These are phyloP conservation scores for Apeltes quadracus DNA, from an alignment of 2,113 vertebrate genomes.

Conservation along the genomic window DNA sequence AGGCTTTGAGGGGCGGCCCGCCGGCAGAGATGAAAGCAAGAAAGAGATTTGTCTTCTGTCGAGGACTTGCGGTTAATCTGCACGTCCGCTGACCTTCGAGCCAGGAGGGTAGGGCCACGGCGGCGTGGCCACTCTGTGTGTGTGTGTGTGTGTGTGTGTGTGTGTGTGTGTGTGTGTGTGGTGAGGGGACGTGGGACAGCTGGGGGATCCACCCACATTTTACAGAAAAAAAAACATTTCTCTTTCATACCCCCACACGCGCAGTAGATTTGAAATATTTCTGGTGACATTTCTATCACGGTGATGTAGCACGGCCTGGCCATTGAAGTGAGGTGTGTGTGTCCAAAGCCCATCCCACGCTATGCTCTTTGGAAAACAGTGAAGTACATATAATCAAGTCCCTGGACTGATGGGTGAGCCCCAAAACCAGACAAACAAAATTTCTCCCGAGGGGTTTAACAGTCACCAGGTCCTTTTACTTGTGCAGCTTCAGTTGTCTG, in stretches of 20 bases:
- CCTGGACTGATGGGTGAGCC: slow-evolving; percentile 60
- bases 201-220: slow-evolving; percentile 9
- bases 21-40: slow-evolving; percentile 86
- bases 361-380: slow-evolving; percentile 15
- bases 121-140: slow-evolving; percentile 42
- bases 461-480: slow-evolving; percentile 69
- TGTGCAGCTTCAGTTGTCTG: slow-evolving; percentile 72
- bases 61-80: slow-evolving; percentile 83
- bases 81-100: slow-evolving; percentile 82
- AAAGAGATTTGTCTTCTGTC: slow-evolving; percentile 81
- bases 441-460: slow-evolving; percentile 68
- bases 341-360: slow-evolving; percentile 1
- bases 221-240: slow-evolving; percentile 11
- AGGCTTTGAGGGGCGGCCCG: slow-evolving; percentile 86
- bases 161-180: no score
- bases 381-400: slow-evolving; percentile 47
- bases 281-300: neutral
- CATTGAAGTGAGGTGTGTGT: slow-evolving; percentile 7
- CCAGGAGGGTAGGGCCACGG: slow-evolving; percentile 71
- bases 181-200: slow-evolving; percentile 29
- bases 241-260: neutral
- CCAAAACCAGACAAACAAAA: slow-evolving; percentile 69
- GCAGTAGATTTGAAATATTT: neutral
- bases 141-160: neutral
- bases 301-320: neutral